These are phyloP conservation scores for Circaetus cinerascens DNA, from an alignment of 2,113 vertebrate genomes.

Conservation along the genomic window DNA sequence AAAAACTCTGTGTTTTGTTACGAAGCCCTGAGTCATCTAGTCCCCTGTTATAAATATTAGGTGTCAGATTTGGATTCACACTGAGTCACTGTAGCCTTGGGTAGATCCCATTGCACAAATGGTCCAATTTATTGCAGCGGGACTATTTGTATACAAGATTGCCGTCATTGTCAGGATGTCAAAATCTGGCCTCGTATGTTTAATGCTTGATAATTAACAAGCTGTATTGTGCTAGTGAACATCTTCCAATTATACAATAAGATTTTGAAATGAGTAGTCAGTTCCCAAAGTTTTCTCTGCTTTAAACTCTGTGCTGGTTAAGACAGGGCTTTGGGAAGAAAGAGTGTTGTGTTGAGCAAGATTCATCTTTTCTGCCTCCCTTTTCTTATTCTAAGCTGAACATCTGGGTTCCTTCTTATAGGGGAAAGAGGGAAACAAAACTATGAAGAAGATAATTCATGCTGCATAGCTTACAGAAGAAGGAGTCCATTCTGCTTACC, in stretches of 20 bases:
- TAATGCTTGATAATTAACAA: constrained; percentile 14
- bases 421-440: background rate
- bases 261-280: background rate
- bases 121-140: background rate
- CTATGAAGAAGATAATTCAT: background rate
- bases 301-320: background rate
- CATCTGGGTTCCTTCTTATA: background rate
- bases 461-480: background rate
- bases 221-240: background rate
- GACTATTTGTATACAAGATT: constrained; percentile 21
- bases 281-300: background rate
- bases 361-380: background rate
- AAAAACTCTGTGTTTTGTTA: constrained; percentile 17
- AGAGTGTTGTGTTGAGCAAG: rapidly evolving
- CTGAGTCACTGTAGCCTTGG: constrained; percentile 22
- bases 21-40: constrained; percentile 9
- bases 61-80: constrained; percentile 5
- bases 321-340: background rate
- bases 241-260: background rate
- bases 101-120: background rate
- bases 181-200: background rate
- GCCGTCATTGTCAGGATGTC: background rate
- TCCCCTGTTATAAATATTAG: constrained; percentile 11
- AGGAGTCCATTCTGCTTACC: background rate
- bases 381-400: background rate